Evolutionary conservation across 2,888 invertebrate species (phyloP).

Genomic region (Amblyteles armatorius): DNA sequence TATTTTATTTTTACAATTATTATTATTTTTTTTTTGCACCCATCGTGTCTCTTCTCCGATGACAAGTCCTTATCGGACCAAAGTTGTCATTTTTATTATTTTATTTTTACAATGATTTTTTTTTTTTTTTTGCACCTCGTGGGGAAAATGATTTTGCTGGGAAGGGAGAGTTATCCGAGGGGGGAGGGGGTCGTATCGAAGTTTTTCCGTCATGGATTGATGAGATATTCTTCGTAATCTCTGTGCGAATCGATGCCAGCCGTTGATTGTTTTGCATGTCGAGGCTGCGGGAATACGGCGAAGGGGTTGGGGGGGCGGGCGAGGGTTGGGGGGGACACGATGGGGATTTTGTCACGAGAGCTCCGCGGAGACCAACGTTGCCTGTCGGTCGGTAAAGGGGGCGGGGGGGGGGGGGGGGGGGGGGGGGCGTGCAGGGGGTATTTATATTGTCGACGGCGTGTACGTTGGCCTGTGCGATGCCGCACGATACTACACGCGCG

Average conservation of each 20-base stretch:
- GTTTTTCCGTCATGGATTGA: slow-evolving; percentile 16
- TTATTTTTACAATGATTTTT: too few relatives aligned
- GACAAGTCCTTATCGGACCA: too few relatives aligned
- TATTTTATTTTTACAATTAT: not conserved
- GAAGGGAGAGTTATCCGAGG: not conserved
- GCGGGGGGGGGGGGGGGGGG: too few relatives aligned
- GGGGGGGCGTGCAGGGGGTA: not conserved
- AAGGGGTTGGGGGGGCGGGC: not conserved
- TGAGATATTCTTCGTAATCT: slow-evolving; percentile 58
- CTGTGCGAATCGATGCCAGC: slow-evolving; percentile 52
- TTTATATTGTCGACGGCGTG: slow-evolving; percentile 60
- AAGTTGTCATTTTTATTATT: too few relatives aligned
- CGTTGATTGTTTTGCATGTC: slow-evolving; percentile 47
- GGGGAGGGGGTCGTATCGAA: not conserved
- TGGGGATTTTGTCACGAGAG: slow-evolving; percentile 38
- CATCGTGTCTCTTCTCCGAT: too few relatives aligned
- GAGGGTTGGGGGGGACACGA: slow-evolving; percentile 41
- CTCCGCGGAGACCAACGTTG: slow-evolving; percentile 28
- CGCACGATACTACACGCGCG: slow-evolving; percentile 1
- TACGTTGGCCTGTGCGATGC: slow-evolving; percentile 32
- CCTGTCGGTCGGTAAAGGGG: slow-evolving; percentile 38
- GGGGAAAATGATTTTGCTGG: not conserved
- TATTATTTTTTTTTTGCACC: too few relatives aligned
- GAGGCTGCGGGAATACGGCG: slow-evolving; percentile 1
- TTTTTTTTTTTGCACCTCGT: too few relatives aligned